Conservation (phyloP, 2,113 vertebrate genomes). For the Trematocara nigrifrons region DNA sequence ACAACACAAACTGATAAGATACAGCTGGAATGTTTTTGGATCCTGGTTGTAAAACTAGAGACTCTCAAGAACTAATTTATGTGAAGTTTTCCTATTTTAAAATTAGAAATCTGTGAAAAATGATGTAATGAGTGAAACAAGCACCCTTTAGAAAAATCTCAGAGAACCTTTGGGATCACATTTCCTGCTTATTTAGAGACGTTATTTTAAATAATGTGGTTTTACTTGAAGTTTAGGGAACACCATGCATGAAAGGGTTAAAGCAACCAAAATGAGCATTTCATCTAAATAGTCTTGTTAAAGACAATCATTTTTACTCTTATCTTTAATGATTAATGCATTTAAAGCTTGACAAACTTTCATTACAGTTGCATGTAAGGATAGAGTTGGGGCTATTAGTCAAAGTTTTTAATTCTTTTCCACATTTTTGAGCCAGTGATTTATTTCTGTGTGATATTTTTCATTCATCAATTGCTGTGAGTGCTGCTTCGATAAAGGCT, state of each 20-base stretch:
- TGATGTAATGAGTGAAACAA: neutral
- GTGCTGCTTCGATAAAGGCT: neutral
- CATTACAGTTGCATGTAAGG: neutral
- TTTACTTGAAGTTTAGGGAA: neutral
- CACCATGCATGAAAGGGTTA: neutral
- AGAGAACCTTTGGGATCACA: neutral
- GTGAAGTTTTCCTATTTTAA: neutral
- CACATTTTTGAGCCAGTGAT: neutral
- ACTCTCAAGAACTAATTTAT: neutral
- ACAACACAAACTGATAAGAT: constrained; percentile 3
- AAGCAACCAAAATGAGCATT: neutral
- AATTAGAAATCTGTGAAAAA: neutral
- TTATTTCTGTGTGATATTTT: neutral
- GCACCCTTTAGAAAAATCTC: neutral
- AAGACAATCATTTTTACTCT: neutral
- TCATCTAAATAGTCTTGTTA: neutral
- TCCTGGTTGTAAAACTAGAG: neutral
- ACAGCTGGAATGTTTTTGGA: constrained; percentile 13
- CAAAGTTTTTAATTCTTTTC: neutral
- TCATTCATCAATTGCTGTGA: neutral
- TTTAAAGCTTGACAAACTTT: neutral
- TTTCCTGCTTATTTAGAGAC: neutral
- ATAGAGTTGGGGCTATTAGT: neutral
- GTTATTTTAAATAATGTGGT: neutral
- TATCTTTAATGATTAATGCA: neutral